Evolutionary conservation across 2,797 vertebrate genomes (phyloP).

Genomic region (Gallinago nigripennis): DNA sequence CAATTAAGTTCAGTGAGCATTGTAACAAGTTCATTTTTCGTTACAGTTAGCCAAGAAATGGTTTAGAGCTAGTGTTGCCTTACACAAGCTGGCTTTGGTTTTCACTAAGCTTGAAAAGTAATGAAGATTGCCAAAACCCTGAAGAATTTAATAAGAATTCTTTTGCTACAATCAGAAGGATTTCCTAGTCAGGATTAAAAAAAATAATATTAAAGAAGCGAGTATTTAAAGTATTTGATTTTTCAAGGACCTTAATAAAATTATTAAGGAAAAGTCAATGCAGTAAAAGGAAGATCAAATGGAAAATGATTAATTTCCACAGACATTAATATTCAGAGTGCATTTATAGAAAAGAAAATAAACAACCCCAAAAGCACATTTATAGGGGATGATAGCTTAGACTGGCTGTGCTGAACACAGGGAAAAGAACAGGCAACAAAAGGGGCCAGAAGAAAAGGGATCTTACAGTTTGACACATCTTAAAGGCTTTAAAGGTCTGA

Average conservation of each 20-base stretch:
- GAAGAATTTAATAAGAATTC: not conserved
- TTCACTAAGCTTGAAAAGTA: not conserved
- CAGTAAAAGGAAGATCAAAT: slow-evolving; percentile 6
- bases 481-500: not conserved
- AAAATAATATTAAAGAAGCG: not conserved
- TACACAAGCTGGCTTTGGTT: not conserved
- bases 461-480: not conserved
- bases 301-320: not conserved
- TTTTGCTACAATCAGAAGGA: not conserved
- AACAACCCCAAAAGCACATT: not conserved
- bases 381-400: not conserved
- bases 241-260: not conserved
- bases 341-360: not conserved
- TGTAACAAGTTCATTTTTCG: not conserved
- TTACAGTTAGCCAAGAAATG: not conserved
- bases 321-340: not conserved
- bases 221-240: not conserved
- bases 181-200: not conserved
- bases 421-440: not conserved
- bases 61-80: not conserved
- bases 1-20: not conserved
- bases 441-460: not conserved
- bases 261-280: not conserved
- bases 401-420: not conserved
- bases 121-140: not conserved